These are phyloP conservation scores for Dryomyza anilis DNA, from an alignment of 2,888 invertebrate genomes.

Conservation along the genomic window DNA sequence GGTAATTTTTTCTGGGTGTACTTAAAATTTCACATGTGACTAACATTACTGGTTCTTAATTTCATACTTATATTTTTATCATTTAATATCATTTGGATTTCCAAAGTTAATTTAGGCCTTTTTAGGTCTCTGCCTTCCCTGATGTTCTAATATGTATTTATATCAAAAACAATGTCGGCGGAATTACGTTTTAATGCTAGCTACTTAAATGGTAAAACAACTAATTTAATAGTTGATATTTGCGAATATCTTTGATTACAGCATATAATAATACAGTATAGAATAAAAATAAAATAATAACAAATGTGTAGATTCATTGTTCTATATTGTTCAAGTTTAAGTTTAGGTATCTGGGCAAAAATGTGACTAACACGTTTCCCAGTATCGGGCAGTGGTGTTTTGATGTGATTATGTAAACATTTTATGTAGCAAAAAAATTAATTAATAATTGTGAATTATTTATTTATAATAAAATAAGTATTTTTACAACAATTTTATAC, in stretches of 20 bases:
- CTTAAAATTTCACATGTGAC: no score
- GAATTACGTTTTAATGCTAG: no score
- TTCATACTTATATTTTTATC: no score
- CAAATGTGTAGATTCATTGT: background rate
- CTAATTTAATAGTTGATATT: background rate
- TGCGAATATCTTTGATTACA: background rate
- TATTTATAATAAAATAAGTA: background rate
- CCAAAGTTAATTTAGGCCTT: no score
- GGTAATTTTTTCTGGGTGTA: no score
- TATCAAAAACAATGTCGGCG: no score
- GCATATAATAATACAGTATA: background rate
- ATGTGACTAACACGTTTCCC: constrained; percentile 14
- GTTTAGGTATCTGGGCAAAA: constrained; percentile 7
- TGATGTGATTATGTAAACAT: background rate
- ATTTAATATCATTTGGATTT: no score
- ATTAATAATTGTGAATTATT: background rate
- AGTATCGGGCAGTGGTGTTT: background rate
- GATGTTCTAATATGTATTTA: no score
- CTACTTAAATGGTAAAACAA: background rate
- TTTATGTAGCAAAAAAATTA: background rate
- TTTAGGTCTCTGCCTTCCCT: no score
- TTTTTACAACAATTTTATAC: no score
- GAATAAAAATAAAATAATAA: background rate
- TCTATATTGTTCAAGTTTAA: constrained; percentile 20
- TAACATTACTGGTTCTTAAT: no score